phyloP scores from a whole-genome alignment of 2,113 vertebrate species.

The Tychaedon coryphoeus region DNA sequence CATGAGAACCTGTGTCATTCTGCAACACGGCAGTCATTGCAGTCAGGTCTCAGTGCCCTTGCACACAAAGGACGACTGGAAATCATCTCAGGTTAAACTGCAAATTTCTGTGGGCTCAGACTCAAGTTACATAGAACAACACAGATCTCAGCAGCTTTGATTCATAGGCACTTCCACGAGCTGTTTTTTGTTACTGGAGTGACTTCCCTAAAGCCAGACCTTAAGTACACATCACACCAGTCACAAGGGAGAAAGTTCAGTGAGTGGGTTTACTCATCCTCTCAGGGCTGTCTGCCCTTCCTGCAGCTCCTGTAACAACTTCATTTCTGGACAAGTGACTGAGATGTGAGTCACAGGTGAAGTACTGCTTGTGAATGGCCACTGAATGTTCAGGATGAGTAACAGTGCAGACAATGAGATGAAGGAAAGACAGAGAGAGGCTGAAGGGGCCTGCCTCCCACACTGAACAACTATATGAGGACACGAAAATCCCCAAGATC shows the following conservation, averaged over 20 bases:
- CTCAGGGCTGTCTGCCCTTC: not conserved
- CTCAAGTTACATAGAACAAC: not conserved
- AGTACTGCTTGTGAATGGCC: not conserved
- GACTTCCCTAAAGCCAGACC: not conserved
- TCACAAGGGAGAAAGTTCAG: not conserved
- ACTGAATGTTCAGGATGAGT: not conserved
- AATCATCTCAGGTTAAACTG: not conserved
- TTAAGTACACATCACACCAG: not conserved
- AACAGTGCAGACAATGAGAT: not conserved
- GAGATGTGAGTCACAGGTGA: not conserved
- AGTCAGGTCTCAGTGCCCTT: not conserved
- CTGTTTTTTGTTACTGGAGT: not conserved
- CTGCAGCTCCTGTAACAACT: not conserved
- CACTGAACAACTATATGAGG: not conserved
- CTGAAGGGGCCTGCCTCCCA: not conserved
- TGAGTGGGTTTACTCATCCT: not conserved
- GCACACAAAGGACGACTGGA: not conserved
- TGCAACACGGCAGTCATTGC: accelerated
- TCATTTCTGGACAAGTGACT: not conserved
- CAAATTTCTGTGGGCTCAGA: not conserved
- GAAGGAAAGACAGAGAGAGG: not conserved
- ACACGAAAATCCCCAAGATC: not conserved
- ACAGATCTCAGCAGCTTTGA: not conserved
- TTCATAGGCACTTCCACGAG: not conserved
- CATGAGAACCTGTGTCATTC: not conserved